A percentile compares a stretch with the other conserved stretches of the same genome.
Conservation (phyloP, 2,888 invertebrate genomes). For the Brachynemurus nebulosus region DNA sequence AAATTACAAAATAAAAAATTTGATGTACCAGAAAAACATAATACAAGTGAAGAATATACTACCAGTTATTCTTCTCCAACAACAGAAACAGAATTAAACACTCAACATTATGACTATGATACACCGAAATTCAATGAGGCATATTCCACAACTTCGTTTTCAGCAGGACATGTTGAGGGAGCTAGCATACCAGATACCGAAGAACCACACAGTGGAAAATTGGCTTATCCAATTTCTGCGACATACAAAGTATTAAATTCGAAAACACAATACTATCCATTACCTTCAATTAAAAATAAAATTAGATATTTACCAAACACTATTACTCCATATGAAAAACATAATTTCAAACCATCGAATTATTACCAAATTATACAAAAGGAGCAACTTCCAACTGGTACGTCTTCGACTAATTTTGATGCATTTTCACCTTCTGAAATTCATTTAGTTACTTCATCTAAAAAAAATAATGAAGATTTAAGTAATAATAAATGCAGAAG, state of each 20-base stretch:
- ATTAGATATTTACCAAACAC: slow-evolving; percentile 33
- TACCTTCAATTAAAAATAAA: slow-evolving; percentile 5
- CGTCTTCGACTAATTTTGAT: too few species aligned
- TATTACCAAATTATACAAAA: too few species aligned
- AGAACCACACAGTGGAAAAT: slow-evolving; percentile 4
- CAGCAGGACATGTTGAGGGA: not conserved
- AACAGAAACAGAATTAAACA: not conserved
- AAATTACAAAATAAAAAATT: too few species aligned
- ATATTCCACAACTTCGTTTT: not conserved
- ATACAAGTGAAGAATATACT: slow-evolving; percentile 13
- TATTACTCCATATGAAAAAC: slow-evolving; percentile 28
- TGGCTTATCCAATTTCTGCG: slow-evolving; percentile 4
- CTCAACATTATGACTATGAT: too few species aligned
- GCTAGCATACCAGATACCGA: not conserved
- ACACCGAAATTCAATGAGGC: too few species aligned
- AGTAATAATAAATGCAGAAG: slow-evolving; percentile 41
- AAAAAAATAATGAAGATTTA: slow-evolving; percentile 29
- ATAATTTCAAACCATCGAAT: slow-evolving; percentile 26
- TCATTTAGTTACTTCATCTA: slow-evolving; percentile 28
- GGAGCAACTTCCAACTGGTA: too few species aligned
- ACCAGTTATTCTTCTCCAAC: not conserved
- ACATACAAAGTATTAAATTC: slow-evolving; percentile 4
- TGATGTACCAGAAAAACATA: slow-evolving; percentile 11
- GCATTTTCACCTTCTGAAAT: too few species aligned
- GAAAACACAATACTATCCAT: slow-evolving; percentile 9